Conservation (phyloP, 2,113 vertebrate species). For the Paramisgurnus dabryanus region DNA sequence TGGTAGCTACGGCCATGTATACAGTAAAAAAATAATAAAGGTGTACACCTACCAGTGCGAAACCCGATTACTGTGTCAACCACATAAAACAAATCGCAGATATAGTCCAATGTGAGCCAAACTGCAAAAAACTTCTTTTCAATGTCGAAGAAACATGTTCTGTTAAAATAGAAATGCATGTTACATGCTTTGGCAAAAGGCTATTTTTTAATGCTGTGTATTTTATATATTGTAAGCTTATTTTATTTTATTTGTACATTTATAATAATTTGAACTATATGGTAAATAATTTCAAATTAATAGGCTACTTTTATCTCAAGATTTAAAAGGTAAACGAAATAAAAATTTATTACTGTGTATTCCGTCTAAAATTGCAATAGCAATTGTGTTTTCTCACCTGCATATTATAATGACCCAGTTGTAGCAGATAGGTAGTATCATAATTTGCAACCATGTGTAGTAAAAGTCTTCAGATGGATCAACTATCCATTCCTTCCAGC, state of each 20-base stretch:
- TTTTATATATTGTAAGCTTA: too few species aligned
- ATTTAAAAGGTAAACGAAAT: too few species aligned
- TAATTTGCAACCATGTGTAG: constrained; percentile 84
- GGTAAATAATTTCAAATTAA: too few species aligned
- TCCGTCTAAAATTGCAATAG: too few species aligned
- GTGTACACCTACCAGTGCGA: constrained; percentile 77
- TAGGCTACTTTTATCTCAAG: too few species aligned
- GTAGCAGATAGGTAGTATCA: constrained; percentile 85
- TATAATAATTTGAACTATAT: too few species aligned
- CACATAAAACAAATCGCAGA: constrained; percentile 82
- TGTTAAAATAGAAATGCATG: constrained; percentile 52
- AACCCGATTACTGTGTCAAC: constrained; percentile 77
- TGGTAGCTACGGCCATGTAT: too few species aligned
- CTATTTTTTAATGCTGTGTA: too few species aligned
- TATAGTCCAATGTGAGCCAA: constrained; percentile 85
- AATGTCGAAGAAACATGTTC: constrained; percentile 83
- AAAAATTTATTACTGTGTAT: too few species aligned
- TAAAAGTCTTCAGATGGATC: constrained; percentile 86
- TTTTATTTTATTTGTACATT: too few species aligned
- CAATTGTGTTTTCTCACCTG: constrained; percentile 72
- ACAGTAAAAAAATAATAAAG: not conserved
- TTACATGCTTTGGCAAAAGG: not conserved
- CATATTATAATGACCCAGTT: constrained; percentile 86
- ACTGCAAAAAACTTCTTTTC: constrained; percentile 71
- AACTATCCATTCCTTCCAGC: constrained; percentile 72